Conservation (phyloP, 2,113 vertebrate species). For the Syngnathus typhle region DNA sequence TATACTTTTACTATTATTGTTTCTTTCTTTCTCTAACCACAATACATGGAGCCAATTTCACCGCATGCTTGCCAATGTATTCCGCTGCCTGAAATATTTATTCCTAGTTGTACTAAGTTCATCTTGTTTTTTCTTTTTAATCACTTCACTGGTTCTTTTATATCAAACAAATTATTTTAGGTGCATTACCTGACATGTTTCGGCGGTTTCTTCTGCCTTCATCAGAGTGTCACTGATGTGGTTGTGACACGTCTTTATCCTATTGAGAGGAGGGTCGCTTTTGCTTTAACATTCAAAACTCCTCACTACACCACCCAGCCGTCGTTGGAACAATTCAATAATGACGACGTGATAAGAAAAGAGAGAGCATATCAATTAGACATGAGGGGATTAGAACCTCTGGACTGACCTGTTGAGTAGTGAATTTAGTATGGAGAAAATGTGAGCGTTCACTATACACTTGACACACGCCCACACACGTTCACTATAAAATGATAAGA, state of each 20-base stretch:
- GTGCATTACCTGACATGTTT: too few relatives aligned
- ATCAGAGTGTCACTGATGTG: too few relatives aligned
- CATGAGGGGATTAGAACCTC: conserved; percentile 61
- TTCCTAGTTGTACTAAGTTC: too few relatives aligned
- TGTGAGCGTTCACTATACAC: neutral
- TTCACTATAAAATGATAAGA: conserved; percentile 13
- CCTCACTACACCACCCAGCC: conserved; percentile 54
- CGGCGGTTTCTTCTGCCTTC: too few relatives aligned
- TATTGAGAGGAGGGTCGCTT: conserved; percentile 52
- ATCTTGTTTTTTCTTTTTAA: too few relatives aligned
- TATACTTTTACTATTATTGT: neutral
- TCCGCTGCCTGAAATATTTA: conserved; percentile 71
- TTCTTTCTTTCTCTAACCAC: neutral
- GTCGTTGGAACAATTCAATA: conserved; percentile 57
- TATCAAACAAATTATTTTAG: too few relatives aligned
- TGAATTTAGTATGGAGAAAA: conserved; percentile 35
- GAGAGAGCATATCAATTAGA: conserved; percentile 57
- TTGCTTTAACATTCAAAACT: conserved; percentile 54
- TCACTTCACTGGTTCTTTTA: too few relatives aligned
- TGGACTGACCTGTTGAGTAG: conserved; percentile 67
- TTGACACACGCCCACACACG: neutral
- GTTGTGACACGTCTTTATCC: too few relatives aligned
- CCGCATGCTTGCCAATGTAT: conserved; percentile 72
- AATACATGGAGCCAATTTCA: conserved; percentile 57
- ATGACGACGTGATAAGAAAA: conserved; percentile 63